Percentiles rank a stretch among this genome's conserved stretches.
phyloP scores from a whole-genome alignment of 2,888 invertebrate species.

The Trichogramma dendrolimi region DNA sequence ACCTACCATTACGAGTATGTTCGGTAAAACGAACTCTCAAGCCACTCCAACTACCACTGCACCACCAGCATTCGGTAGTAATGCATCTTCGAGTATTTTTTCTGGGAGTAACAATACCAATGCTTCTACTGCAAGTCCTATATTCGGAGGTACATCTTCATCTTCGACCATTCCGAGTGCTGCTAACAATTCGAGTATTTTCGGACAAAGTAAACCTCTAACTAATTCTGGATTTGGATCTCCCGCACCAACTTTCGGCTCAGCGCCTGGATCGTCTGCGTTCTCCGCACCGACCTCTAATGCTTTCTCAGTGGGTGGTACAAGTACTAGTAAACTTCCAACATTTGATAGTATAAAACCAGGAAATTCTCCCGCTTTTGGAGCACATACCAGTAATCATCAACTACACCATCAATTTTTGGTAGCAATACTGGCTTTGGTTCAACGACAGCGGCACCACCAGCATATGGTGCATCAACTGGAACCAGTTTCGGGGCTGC shows the following conservation, averaged over 20 bases:
- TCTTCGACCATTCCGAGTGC: not conserved
- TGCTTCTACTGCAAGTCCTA: not conserved
- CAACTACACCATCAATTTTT: constrained; percentile 23
- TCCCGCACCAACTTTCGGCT: constrained; percentile 16
- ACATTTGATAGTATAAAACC: too few species aligned
- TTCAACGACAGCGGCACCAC: constrained; percentile 21
- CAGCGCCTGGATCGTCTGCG: constrained; percentile 11
- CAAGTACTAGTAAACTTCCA: too few species aligned
- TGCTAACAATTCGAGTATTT: not conserved
- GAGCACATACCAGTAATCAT: not conserved
- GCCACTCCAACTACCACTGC: constrained; percentile 17
- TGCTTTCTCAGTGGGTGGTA: not conserved
- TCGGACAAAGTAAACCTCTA: too few species aligned
- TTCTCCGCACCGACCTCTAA: not conserved
- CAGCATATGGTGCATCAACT: constrained; percentile 28
- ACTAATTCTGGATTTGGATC: constrained; percentile 12
- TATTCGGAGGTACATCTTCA: constrained; percentile 9
- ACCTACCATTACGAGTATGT: constrained; percentile 14
- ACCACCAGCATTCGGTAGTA: constrained; percentile 23
- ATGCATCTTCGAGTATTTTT: not conserved
- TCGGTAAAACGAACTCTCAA: constrained; percentile 30
- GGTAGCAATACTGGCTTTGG: constrained; percentile 14
- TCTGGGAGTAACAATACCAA: constrained; percentile 5
- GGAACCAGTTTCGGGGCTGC: constrained; percentile 3
- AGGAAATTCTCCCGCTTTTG: too few species aligned